Base-by-base conservation (phyloP, 2,888 invertebrate genomes). In the Argyresthia albistria region DNA sequence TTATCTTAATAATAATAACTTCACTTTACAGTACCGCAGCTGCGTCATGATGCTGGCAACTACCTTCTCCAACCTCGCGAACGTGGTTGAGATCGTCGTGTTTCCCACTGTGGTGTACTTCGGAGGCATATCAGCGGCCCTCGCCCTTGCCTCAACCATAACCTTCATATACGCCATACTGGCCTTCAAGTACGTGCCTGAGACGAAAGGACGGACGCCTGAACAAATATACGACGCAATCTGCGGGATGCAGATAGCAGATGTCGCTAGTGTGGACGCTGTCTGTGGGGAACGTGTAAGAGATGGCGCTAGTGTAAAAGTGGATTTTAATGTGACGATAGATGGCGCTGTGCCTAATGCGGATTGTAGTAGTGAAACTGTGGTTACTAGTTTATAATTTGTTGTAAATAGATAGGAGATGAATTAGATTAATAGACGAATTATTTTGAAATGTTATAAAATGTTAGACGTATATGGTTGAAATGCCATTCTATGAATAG, bases 31-130 rank as follows among this genome's bases (percentile, higher is more conserved):
- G 80, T 76, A 73, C 58, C 80, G 79, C 43, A 66, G 73, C 35
- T 78, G 77, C 57, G 79, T 78, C 0, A 56, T 74, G 54, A 59
- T 71, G 65, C 59, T 76, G 58, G 59, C 69, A 9, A 65, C 68
- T 12, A 64, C 60, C 8, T 68, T 60, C 12, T 69, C 66, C 15
- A 63, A 72, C 60, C 59, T 59, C 4, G 80, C 67, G 39, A 75
- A 76, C 59, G 71, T 73, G 4, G 9, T 67, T 14, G 80, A 80
- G 57, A 70, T 71, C 55, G 57, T 60, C 16, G 35, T 69, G 54
- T 75, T 78, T 60, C 71, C 77, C 9, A 56, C 55, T 50, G 60
- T 60, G 39, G 72, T 65, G n/a, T 53, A 59, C 50, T 16, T 46
- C 14, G 46, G 46, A 6, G 46, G 46, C 10, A 12, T n/a, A 58